Base-by-base conservation (phyloP, 1,140 invertebrate species). In the Drosophila ercepeae region DNA sequence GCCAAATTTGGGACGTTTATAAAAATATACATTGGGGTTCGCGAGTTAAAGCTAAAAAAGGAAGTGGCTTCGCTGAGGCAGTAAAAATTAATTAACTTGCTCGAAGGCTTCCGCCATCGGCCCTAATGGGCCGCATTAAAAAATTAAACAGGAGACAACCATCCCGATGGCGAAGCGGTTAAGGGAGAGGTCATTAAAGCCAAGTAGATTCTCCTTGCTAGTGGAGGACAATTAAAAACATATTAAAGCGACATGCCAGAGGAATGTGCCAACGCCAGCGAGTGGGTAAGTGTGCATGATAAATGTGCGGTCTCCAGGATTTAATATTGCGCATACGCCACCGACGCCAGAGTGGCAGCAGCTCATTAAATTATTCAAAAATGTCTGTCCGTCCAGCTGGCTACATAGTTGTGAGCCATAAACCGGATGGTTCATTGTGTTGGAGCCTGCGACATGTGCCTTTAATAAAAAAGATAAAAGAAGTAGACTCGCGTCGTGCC, bases 31-130 rank as follows among this genome's bases (percentile, higher is more conserved):
- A 39, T n/a, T n/a, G n/a, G n/a, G n/a, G n/a, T n/a, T n/a, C n/a
- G 14, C 23, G 11, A 19, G 13, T 14, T 14, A 23, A 29, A 4
- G 0, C 16, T 42, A 8, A 18, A 48, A 27, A 48, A 59, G 32
- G 13, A 81, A 71, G 19, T 34, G 52, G 54, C 32, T 52, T 8
- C 18, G 16, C 16, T 14, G 39, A 7, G 5, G 39, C 39, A 9
- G 57, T 81, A 74, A 65, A 86, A 86, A 86, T 81, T 77, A 86
- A 86, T 86, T 86, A 86, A 86, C 82, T 88, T 59, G 76, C 82
- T 74, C 60, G 18, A 63, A 60, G 57, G 55, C 25, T 32, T 27
- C 16, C 29, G 25, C 18, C 51, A 32, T 23, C 4, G 41, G 45
- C 69, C 75, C 74, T 82, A 82, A 82, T 74, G 78, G 57, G 58